Conservation (phyloP, 2,113 vertebrate species). For the western clawed frog (Xenopus tropicalis) region DNA sequence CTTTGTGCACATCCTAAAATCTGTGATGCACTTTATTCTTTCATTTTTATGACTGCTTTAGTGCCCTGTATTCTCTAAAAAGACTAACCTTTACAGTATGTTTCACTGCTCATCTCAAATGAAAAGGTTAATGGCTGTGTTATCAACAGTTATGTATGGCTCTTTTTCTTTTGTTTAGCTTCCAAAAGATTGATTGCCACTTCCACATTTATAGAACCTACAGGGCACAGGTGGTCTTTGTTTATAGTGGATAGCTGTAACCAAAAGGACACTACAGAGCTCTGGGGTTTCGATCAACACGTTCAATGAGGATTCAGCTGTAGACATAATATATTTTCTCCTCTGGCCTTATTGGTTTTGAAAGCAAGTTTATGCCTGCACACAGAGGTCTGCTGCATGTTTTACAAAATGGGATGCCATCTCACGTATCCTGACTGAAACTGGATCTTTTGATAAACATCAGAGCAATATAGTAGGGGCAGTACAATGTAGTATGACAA, state of each 20-base stretch:
- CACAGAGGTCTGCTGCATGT: background rate
- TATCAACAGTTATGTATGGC: background rate
- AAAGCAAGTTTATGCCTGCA: background rate
- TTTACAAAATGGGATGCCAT: no score
- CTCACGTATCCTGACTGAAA: no score
- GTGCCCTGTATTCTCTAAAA: no score
- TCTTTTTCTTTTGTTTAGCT: background rate
- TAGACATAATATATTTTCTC: background rate
- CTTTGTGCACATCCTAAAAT: no score
- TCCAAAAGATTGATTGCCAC: slow-evolving; percentile 8
- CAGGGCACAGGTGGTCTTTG: slow-evolving; percentile 22
- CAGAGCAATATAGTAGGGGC: no score
- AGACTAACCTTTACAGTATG: background rate
- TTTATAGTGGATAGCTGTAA: slow-evolving; percentile 14
- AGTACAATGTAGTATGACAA: no score
- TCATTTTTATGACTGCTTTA: no score
- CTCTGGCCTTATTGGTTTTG: slow-evolving; percentile 8
- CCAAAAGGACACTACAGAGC: slow-evolving; percentile 4
- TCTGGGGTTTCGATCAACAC: slow-evolving; percentile 1
- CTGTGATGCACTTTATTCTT: no score
- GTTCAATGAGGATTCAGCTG: slow-evolving; percentile 3
- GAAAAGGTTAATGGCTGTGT: background rate
- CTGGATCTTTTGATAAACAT: no score
- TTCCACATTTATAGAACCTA: background rate
- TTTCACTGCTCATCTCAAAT: background rate